A percentile compares a stretch with the other conserved stretches of the same genome.
These are phyloP conservation scores for Brenthis hecate DNA, from an alignment of 2,888 invertebrate species.

Conservation along the genomic window DNA sequence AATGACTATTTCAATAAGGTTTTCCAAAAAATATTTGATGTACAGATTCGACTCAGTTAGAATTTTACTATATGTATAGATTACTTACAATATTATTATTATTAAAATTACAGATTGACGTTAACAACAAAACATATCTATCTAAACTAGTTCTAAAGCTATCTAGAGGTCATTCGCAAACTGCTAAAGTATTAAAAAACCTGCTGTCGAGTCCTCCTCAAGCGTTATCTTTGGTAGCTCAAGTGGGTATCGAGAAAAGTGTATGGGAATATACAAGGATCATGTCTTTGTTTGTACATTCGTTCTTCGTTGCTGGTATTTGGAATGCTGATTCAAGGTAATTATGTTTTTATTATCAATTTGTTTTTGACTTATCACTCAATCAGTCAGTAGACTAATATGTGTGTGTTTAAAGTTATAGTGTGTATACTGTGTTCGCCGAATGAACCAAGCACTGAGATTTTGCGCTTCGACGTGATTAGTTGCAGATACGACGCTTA, in stretches of 20 bases:
- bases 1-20: too few relatives aligned
- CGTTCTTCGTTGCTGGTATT: constrained; percentile 74
- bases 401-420: too few relatives aligned
- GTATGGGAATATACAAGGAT: constrained; percentile 77
- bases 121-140: constrained; percentile 74
- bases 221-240: constrained; percentile 69
- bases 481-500: too few relatives aligned
- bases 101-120: constrained; percentile 63
- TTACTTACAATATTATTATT: background rate
- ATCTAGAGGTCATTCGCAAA: constrained; percentile 74
- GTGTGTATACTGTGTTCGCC: too few relatives aligned
- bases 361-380: background rate
- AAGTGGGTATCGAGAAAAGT: constrained; percentile 72
- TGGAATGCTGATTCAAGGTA: constrained; percentile 73
- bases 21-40: too few relatives aligned
- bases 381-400: too few relatives aligned
- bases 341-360: background rate
- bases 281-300: constrained; percentile 74
- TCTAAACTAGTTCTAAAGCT: constrained; percentile 73
- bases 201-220: constrained; percentile 67
- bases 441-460: too few relatives aligned
- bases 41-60: too few relatives aligned
- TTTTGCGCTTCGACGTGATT: too few relatives aligned
- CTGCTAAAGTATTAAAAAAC: constrained; percentile 68
- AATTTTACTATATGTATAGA: too few relatives aligned